phyloP scores from a whole-genome alignment of 2,888 invertebrate species.

The Gortyna flavago region DNA sequence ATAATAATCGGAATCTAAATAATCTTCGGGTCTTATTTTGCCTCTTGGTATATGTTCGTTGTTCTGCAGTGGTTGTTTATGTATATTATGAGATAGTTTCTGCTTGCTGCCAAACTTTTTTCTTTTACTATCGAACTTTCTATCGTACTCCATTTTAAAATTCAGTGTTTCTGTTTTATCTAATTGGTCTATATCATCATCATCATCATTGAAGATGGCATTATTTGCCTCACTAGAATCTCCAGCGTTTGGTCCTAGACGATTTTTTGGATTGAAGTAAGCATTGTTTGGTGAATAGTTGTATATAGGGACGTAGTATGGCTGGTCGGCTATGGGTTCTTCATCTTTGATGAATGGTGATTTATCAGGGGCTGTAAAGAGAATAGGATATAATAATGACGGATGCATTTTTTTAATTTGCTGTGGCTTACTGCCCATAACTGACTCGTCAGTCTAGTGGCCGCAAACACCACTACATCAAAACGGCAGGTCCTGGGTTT shows the following conservation, averaged over 20 bases:
- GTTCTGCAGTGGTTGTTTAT: not conserved
- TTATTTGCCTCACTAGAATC: constrained; percentile 27
- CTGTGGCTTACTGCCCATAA: not conserved
- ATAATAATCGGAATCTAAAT: constrained; percentile 73
- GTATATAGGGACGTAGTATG: constrained; percentile 71
- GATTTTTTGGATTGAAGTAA: constrained; percentile 76
- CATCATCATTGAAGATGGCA: not conserved
- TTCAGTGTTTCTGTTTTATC: not conserved
- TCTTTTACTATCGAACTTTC: constrained; percentile 13
- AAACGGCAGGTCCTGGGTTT: not conserved
- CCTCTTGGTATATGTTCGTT: not conserved
- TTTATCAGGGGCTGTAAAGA: constrained; percentile 60
- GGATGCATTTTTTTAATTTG: not conserved
- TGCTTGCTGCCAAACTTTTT: constrained; percentile 32
- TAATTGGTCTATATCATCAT: not conserved
- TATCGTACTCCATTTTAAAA: constrained; percentile 24
- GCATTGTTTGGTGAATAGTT: constrained; percentile 75
- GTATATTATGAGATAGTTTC: not conserved
- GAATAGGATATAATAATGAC: not conserved
- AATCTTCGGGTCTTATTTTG: constrained; percentile 67
- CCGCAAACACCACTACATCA: not conserved
- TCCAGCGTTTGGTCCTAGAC: constrained; percentile 70
- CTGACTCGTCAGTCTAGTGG: not conserved
- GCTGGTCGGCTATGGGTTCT: constrained; percentile 62
- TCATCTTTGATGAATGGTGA: constrained; percentile 42